Evolutionary conservation across 2,797 vertebrate genomes (phyloP).

Genomic region (Tinamus major): DNA sequence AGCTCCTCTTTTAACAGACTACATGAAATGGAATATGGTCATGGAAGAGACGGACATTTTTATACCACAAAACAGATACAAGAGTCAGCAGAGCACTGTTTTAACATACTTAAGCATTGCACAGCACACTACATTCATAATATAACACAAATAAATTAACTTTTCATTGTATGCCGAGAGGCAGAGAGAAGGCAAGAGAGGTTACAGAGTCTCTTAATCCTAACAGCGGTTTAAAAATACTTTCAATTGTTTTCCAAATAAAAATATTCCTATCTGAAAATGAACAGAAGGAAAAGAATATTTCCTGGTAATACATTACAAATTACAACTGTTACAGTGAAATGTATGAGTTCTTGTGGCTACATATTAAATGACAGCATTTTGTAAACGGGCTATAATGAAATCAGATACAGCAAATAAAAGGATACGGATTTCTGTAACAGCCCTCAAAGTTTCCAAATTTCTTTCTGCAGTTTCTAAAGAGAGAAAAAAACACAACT

Average conservation of each 20-base stretch:
- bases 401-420: not conserved
- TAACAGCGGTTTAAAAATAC: not conserved
- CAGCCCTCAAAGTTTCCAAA: slow-evolving; percentile 84
- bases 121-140: not conserved
- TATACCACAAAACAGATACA: not conserved
- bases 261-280: not conserved
- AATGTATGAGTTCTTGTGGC: not conserved
- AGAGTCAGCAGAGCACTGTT: not conserved
- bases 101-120: not conserved
- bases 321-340: slow-evolving; percentile 1
- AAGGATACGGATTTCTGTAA: slow-evolving; percentile 99
- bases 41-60: not conserved
- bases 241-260: not conserved
- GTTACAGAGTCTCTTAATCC: not conserved
- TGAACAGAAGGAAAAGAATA: not conserved
- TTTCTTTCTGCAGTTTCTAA: slow-evolving; percentile 80
- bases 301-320: not conserved
- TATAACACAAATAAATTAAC: not conserved
- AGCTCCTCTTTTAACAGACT: not conserved
- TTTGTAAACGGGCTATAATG: slow-evolving; percentile 1
- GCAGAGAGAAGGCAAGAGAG: not conserved
- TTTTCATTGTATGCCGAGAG: not conserved
- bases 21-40: not conserved
- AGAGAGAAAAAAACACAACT: slow-evolving; percentile 15
- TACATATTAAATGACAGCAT: not conserved